Evolutionary conservation across 2,113 vertebrate species (phyloP).

Genomic region (Hippoglossus stenolepis): DNA sequence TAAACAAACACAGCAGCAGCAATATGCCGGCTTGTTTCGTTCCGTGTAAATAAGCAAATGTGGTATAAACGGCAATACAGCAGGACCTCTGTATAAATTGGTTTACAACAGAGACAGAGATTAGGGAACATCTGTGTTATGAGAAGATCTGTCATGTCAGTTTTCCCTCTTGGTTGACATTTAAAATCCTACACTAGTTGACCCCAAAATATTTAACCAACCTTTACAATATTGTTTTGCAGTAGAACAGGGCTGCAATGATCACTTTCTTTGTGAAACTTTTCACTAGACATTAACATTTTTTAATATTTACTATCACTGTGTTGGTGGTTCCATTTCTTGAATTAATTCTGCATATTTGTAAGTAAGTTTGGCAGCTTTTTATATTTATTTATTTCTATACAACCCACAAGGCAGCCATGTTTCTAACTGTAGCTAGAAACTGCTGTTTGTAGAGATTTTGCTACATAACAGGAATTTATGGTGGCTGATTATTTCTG

Average conservation of each 20-base stretch:
- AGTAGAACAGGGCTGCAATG: background rate
- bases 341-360: background rate
- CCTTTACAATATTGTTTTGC: background rate
- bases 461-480: slow-evolving; percentile 53
- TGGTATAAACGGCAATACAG: background rate
- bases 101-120: slow-evolving; percentile 11
- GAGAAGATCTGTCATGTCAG: slow-evolving; percentile 41
- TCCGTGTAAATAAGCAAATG: background rate
- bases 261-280: background rate
- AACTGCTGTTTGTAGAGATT: slow-evolving; percentile 38
- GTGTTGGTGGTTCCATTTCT: background rate
- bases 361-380: background rate
- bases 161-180: slow-evolving; percentile 25
- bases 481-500: slow-evolving; percentile 46
- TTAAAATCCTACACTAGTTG: slow-evolving; percentile 6
- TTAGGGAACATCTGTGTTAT: slow-evolving; percentile 44
- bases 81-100: background rate
- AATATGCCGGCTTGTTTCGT: background rate
- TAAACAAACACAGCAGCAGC: background rate
- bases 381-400: slow-evolving; percentile 1
- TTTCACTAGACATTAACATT: background rate
- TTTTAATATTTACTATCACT: background rate
- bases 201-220: background rate
- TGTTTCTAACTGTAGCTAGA: slow-evolving; percentile 16
- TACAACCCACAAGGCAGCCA: slow-evolving; percentile 10